Evolutionary conservation across 2,113 vertebrate species (phyloP).

Genomic region (Sinocyclocheilus anophthalmus): DNA sequence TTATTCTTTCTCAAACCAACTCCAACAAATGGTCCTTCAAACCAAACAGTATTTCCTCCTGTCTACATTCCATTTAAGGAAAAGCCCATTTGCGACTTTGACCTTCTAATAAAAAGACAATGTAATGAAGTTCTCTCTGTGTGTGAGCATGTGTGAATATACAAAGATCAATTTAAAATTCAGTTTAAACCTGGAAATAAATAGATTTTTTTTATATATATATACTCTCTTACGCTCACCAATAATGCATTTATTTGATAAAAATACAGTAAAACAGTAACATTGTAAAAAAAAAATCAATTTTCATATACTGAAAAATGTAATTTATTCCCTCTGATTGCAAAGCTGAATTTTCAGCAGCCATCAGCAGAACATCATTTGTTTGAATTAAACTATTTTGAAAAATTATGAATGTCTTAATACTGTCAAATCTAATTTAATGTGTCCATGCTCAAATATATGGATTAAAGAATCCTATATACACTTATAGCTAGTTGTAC

Average conservation of each 20-base stretch:
- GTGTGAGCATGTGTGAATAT: not conserved
- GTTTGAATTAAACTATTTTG: not conserved
- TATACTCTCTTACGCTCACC: not conserved
- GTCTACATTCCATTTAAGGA: not conserved
- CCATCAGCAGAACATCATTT: not conserved
- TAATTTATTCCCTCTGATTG: not conserved
- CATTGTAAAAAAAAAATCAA: not conserved
- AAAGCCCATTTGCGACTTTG: not conserved
- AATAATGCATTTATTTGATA: not conserved
- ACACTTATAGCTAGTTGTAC: not conserved
- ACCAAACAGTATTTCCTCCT: not conserved
- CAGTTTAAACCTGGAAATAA: not conserved
- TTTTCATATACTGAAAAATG: no score
- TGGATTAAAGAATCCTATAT: not conserved
- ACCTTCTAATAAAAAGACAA: constrained; percentile 8
- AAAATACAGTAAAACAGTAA: not conserved
- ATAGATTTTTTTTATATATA: not conserved
- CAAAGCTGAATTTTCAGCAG: not conserved
- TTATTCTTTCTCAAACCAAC: not conserved
- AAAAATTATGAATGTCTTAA: no score
- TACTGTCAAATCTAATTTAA: no score
- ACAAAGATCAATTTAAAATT: not conserved
- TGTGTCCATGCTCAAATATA: not conserved
- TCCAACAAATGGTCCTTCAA: not conserved
- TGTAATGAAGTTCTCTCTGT: not conserved